A percentile compares a stretch with the other conserved stretches of the same genome.
phyloP scores from a whole-genome alignment of 2,888 invertebrate genomes.

The Orchestes rusci region DNA sequence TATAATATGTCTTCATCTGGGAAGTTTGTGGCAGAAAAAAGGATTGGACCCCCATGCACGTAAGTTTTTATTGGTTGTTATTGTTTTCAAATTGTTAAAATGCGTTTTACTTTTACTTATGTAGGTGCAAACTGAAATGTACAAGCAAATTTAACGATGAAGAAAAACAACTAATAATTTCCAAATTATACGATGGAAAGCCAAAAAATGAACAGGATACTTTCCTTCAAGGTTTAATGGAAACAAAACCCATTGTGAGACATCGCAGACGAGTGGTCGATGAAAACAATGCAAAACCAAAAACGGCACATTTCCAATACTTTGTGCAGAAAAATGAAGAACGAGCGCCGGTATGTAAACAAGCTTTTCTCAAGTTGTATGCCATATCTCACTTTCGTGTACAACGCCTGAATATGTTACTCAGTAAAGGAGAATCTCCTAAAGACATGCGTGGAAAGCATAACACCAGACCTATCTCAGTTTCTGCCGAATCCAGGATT shows the following conservation, averaged over 20 bases:
- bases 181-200: background rate
- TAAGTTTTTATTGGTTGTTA: slow-evolving; percentile 1
- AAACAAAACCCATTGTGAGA: slow-evolving; percentile 1
- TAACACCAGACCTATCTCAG: slow-evolving; percentile 1
- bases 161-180: slow-evolving; percentile 1
- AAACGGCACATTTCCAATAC: too few relatives aligned
- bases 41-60: slow-evolving; percentile 2
- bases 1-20: background rate
- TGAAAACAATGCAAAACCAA: too few relatives aligned
- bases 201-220: slow-evolving; percentile 4
- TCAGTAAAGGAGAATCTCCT: background rate
- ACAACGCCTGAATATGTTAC: slow-evolving; percentile 3
- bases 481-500: background rate
- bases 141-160: background rate
- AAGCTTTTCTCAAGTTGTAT: background rate
- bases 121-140: too few relatives aligned
- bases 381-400: slow-evolving; percentile 3
- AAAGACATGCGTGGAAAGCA: background rate
- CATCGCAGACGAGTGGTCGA: background rate
- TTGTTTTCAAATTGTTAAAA: background rate
- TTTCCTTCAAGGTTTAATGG: slow-evolving; percentile 3
- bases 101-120: too few relatives aligned
- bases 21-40: background rate
- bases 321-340: too few relatives aligned
- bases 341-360: slow-evolving; percentile 2